Evolutionary conservation across 2,113 vertebrate genomes (phyloP), one percentile per base, ranked within the genome.

Genomic region (Sclerurus mexicanus): DNA sequence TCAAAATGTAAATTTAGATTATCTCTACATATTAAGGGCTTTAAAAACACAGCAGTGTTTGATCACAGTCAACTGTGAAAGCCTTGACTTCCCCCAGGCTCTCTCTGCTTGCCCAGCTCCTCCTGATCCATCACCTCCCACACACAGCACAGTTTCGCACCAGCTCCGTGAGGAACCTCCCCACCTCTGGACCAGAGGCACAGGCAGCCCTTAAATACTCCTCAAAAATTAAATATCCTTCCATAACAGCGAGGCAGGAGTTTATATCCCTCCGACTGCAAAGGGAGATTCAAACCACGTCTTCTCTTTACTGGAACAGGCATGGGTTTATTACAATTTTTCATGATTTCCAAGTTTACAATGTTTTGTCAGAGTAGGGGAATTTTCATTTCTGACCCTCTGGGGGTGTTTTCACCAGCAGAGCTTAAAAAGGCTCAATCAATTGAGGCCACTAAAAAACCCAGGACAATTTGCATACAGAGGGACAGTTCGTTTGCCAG

Each of bases 301-400:
- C 13, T 50, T 67, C 14, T 35, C 35, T 39, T 63, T 31, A 24
- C 3, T 28, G n/a, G 28, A 50, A 56, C 0, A 0, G 4, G 16
- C 4, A 79, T 9, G 17, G 35, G 78, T 33, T 82, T 13, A 23
- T 33, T n/a, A 12, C 8, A 11, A 56, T 77, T 40, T 33, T 40
- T 12, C 31, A 15, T 3, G 4, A 66, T 24, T 42, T 22, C 55
- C 12, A 84, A 37, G 7, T 13, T 30, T 3, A 6, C 7, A 59
- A 1, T 1, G 9, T 62, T 15, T 15, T 58, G 44, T 49, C 44
- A 59, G 46, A 13, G 18, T 19, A 52, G 53, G 14, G 28, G n/a
- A 37, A 40, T 66, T 73, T 46, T 71, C 8, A 23, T 20, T 13
- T 44, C 44, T 75, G 55, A 12, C 21, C 14, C 11, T 89, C 50